Evolutionary conservation across 2,888 invertebrate genomes (phyloP).

Genomic region (Aphodius granarius): DNA sequence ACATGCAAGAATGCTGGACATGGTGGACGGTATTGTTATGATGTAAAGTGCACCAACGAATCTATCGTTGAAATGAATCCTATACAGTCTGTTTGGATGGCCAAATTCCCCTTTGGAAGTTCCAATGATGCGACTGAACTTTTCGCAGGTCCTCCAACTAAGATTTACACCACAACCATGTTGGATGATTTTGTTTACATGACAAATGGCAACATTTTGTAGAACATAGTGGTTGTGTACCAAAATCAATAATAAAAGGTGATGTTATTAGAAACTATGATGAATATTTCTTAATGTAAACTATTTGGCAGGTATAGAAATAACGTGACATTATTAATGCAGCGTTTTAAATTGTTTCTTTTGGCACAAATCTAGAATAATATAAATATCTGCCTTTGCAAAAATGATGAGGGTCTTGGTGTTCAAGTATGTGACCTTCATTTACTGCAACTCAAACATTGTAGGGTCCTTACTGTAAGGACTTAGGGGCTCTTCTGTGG

Average conservation of each 20-base stretch:
- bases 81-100: neutral
- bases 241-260: no score
- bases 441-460: neutral
- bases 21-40: neutral
- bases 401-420: neutral
- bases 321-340: neutral
- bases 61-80: neutral
- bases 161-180: neutral
- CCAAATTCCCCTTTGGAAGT: neutral
- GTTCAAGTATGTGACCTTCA: constrained; percentile 3
- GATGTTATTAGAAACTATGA: no score
- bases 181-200: neutral
- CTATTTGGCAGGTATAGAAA: no score
- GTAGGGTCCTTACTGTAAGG: neutral
- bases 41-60: neutral
- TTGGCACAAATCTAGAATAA: no score
- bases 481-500: neutral
- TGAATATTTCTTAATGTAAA: no score
- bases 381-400: no score
- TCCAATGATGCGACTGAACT: neutral
- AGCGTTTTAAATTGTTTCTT: neutral
- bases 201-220: neutral
- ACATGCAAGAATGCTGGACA: neutral
- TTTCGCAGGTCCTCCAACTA: neutral
- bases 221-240: no score